Evolutionary conservation across 2,113 vertebrate species (phyloP).

Genomic region (Machaerirhynchus nigripectus): DNA sequence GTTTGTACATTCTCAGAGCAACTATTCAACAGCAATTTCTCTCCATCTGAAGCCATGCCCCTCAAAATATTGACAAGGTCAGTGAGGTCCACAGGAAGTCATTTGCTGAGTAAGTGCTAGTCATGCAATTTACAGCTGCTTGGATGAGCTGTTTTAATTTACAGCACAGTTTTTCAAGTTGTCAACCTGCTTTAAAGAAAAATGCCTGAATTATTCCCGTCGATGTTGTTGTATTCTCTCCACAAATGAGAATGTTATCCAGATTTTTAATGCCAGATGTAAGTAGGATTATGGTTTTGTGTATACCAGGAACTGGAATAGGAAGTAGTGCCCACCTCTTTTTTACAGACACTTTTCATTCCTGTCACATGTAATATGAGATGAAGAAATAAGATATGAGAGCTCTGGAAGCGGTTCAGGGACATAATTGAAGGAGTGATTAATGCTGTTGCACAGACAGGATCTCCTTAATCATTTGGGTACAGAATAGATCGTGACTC

Average conservation of each 20-base stretch:
- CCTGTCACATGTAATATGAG: not conserved
- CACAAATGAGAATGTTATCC: not conserved
- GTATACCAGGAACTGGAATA: not conserved
- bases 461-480: not conserved
- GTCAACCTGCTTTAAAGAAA: not conserved
- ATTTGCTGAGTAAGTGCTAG: slow-evolving; percentile 44
- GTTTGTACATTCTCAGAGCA: not conserved
- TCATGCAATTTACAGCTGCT: slow-evolving; percentile 19
- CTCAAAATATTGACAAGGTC: slow-evolving; percentile 34
- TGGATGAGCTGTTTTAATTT: slow-evolving; percentile 25
- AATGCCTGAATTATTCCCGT: not conserved
- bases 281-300: not conserved
- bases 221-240: not conserved
- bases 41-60: not conserved
- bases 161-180: not conserved
- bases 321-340: not conserved
- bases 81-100: slow-evolving; percentile 11
- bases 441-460: not conserved
- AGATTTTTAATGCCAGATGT: not conserved
- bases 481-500: not conserved
- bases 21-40: not conserved
- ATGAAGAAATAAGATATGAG: not conserved
- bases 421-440: not conserved
- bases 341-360: not conserved
- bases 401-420: not conserved